A percentile compares a stretch with the other conserved stretches of the same genome.
Conservation (phyloP, 2,888 invertebrate species). For the Asteroscopus sphinx region DNA sequence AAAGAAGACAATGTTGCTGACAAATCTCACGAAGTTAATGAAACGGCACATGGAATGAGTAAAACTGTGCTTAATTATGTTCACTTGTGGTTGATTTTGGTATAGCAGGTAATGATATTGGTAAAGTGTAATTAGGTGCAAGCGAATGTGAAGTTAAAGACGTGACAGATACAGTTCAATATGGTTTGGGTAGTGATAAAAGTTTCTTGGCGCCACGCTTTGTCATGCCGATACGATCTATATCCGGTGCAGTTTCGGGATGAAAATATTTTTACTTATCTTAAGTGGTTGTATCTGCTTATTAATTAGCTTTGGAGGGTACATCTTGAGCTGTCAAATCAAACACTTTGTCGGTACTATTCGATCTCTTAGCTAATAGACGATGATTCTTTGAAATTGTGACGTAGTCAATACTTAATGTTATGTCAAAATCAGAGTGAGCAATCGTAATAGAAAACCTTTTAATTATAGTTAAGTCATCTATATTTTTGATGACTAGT, state of each 20-base stretch:
- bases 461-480: constrained; percentile 58
- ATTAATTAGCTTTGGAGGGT: constrained; percentile 87
- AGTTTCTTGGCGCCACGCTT: constrained; percentile 86
- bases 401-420: constrained; percentile 62
- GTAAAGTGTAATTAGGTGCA: constrained; percentile 46
- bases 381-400: constrained; percentile 82
- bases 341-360: constrained; percentile 85
- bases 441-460: constrained; percentile 47
- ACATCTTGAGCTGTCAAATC: constrained; percentile 86
- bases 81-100: constrained; percentile 59
- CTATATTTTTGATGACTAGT: constrained; percentile 49
- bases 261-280: constrained; percentile 90
- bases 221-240: constrained; percentile 88
- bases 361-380: constrained; percentile 76
- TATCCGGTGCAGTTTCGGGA: constrained; percentile 89
- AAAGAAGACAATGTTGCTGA: constrained; percentile 67
- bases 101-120: constrained; percentile 38
- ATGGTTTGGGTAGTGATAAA: constrained; percentile 37
- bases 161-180: constrained; percentile 48
- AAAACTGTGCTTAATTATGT: constrained; percentile 61
- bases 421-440: constrained; percentile 63
- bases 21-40: constrained; percentile 74
- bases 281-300: constrained; percentile 90
- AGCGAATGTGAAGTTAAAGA: constrained; percentile 46
- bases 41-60: constrained; percentile 49